Base-by-base conservation (phyloP, 1,140 invertebrate species). In the Heliconius hermathena region DNA sequence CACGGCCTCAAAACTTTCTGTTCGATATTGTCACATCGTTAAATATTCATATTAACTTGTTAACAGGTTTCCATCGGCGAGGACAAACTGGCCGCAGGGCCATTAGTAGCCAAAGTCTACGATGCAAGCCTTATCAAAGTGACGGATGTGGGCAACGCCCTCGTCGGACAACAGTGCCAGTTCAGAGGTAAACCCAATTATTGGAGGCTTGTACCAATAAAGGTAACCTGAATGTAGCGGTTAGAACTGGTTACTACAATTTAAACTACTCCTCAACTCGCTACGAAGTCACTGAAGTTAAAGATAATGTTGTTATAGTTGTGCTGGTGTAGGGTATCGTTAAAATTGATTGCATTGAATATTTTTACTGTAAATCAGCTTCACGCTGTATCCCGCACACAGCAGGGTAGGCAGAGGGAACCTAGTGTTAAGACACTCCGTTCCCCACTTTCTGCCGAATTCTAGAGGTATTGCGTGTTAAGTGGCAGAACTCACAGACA, bases 121-220 rank as follows among this genome's bases (percentile, higher is more conserved):
- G 98, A 99, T 94, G 97, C 98, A 81, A 97, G 97, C 82, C 95
- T 98, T 71, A 99, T 99, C 88, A 97, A 97, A 95, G 98, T 99
- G 81, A 97, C 97, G 57, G 98, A 99, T 94, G 97, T 99, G 71
- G 97, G 97, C 91, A 98, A 98, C 86, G 98, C 98, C 82, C 96
- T 98, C 83, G 97, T 99, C 26, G 98, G 98, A 83, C 97, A 99
- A 95, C 97, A 98, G 84, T 98, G 98, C 90, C 98, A 99, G 94
- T 99, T 99, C 91, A 97, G 97, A 97, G 97, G 97, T 97, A 94
- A 88, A 86, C 86, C 54, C 36, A 73, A 29, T 38, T 66, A 57
- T 57, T 73, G 52, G 29, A 38, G 20, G 71, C 41, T 26, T 41
- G 60, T 60, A 26, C 33, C 29, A 18, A 41, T 52, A 71, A 46